These are phyloP conservation scores for Tethya wilhelma DNA, from an alignment of 37 sponge, comb jelly and placozoan species.

Conservation along the genomic window DNA sequence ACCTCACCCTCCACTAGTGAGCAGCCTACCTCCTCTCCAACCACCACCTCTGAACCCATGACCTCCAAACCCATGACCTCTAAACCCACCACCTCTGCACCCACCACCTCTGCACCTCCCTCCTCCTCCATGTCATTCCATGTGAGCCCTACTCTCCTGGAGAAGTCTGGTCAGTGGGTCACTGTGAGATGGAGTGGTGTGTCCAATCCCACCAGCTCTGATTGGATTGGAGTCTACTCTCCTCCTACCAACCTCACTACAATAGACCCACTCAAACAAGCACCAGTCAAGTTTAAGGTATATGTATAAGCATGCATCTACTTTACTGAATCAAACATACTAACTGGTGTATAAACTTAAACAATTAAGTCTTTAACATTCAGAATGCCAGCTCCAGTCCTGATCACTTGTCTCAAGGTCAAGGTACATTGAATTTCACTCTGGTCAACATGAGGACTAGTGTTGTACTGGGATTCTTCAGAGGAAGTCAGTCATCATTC, in stretches of 20 bases:
- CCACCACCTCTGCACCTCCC: too few species aligned
- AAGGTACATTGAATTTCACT: conserved; percentile 38
- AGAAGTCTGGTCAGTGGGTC: conserved; percentile 63
- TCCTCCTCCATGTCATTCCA: too few species aligned
- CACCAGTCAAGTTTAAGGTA: conserved; percentile 68
- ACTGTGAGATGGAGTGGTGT: conserved; percentile 46
- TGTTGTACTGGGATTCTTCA: conserved; percentile 66
- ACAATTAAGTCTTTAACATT: too few species aligned
- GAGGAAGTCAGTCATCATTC: too few species aligned
- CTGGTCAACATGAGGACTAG: conserved; percentile 65
- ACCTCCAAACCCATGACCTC: too few species aligned
- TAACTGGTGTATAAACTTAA: too few species aligned
- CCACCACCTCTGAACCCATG: too few species aligned
- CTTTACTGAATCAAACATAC: too few species aligned
- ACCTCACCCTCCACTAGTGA: too few species aligned
- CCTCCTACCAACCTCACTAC: conserved; percentile 40
- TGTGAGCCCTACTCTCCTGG: conserved; percentile 1
- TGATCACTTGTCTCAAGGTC: conserved; percentile 31
- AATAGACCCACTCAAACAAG: conserved; percentile 40
- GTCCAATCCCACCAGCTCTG: conserved; percentile 31
- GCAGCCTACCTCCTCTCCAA: too few species aligned
- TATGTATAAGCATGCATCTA: too few species aligned
- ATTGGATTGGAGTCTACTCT: conserved; percentile 72
- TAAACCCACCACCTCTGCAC: too few species aligned
- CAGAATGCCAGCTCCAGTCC: conserved; percentile 43